phyloP scores from a whole-genome alignment of 2,797 vertebrate species.

The Pangasius krempfi region DNA sequence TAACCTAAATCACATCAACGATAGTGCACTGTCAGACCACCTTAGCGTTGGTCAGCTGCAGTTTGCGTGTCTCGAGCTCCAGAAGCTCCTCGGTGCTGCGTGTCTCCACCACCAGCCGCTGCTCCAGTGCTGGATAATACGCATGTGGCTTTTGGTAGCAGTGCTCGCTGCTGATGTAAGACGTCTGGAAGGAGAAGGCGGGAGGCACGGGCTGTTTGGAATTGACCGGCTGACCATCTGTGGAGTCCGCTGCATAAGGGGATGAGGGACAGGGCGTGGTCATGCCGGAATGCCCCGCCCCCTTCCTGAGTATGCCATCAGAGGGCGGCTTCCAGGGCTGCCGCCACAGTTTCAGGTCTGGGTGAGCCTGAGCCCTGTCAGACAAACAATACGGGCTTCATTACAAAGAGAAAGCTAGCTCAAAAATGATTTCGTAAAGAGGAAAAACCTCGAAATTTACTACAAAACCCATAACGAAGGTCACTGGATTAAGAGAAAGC shows the following conservation, averaged over 20 bases:
- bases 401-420: background rate
- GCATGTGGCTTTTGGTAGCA: constrained; percentile 95
- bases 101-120: constrained; percentile 86
- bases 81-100: constrained; percentile 79
- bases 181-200: constrained; percentile 76
- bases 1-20: background rate
- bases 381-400: background rate
- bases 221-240: constrained; percentile 59
- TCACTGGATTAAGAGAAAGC: too few relatives aligned
- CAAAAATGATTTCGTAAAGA: background rate
- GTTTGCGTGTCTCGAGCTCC: constrained; percentile 66
- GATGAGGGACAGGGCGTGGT: constrained; percentile 51
- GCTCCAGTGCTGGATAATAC: constrained; percentile 85
- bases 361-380: constrained; percentile 82
- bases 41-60: constrained; percentile 48
- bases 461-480: too few relatives aligned
- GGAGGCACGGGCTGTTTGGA: constrained; percentile 69
- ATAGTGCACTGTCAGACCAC: background rate
- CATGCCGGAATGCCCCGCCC: constrained; percentile 49
- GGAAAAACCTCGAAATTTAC: too few relatives aligned
- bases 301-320: constrained; percentile 74
- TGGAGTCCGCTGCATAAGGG: constrained; percentile 17
- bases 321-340: constrained; percentile 89
- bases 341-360: constrained; percentile 91
- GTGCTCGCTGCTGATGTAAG: constrained; percentile 95